A percentile compares a stretch with the other conserved stretches of the same genome.
These are phyloP conservation scores for Atractosteus spatula DNA, from an alignment of 2,113 vertebrate genomes.

Conservation along the genomic window DNA sequence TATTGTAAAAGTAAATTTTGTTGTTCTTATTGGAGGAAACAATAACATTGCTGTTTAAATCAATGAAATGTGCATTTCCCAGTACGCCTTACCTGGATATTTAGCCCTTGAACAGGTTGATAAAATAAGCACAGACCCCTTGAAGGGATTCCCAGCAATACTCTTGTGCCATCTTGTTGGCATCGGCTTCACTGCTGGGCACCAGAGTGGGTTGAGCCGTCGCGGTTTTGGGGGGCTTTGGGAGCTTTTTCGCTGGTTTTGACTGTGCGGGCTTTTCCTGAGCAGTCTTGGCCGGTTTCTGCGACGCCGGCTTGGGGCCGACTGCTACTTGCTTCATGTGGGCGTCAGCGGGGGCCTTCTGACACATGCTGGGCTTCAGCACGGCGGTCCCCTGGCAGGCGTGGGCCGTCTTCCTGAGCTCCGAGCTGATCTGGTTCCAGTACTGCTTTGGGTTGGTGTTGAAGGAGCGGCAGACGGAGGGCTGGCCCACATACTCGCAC, in stretches of 20 bases:
- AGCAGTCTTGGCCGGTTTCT: slow-evolving; percentile 21
- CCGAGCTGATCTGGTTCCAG: slow-evolving; percentile 69
- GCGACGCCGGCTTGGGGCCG: slow-evolving; percentile 47
- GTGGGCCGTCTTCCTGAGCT: slow-evolving; percentile 58
- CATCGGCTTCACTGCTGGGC: slow-evolving; percentile 42
- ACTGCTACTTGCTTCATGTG: slow-evolving; percentile 56
- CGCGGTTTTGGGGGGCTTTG: slow-evolving; percentile 32
- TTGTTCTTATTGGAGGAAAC: no score
- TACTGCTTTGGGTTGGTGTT: slow-evolving; percentile 69
- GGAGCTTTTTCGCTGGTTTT: slow-evolving; percentile 24
- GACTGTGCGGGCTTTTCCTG: slow-evolving; percentile 6
- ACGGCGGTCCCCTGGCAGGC: slow-evolving; percentile 59
- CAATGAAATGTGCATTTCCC: no score
- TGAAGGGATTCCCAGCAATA: slow-evolving; percentile 76
- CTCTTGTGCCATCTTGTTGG: slow-evolving; percentile 62
- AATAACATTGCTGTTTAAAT: no score
- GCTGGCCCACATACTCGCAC: slow-evolving; percentile 74
- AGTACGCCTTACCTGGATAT: slow-evolving; percentile 44
- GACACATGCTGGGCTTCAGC: slow-evolving; percentile 72
- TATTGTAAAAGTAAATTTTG: no score
- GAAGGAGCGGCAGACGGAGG: slow-evolving; percentile 64
- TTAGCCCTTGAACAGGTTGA: slow-evolving; percentile 68
- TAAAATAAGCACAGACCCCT: slow-evolving; percentile 65
- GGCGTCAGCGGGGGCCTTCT: slow-evolving; percentile 59
- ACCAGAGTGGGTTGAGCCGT: slow-evolving; percentile 19